A percentile compares a stretch with the other conserved stretches of the same genome.
phyloP scores from a whole-genome alignment of 2,797 vertebrate species.

The Anas bernieri region DNA sequence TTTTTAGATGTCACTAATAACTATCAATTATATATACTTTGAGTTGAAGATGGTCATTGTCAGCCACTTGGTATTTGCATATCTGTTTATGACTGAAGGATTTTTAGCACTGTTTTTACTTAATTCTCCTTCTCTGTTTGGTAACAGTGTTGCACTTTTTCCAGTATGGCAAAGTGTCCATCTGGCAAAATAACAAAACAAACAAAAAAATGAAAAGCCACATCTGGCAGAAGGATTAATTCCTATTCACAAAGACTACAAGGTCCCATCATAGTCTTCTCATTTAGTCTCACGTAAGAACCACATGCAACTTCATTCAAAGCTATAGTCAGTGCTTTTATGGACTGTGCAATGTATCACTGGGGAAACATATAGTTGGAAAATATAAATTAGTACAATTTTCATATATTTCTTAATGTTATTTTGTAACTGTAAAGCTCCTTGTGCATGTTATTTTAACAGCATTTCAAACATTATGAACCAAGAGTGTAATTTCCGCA shows the following conservation, averaged over 20 bases:
- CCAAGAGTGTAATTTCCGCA: not conserved
- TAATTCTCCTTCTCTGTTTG: not conserved
- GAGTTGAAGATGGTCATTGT: not conserved
- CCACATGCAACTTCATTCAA: not conserved
- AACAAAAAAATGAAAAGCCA: not conserved
- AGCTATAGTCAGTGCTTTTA: not conserved
- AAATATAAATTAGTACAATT: not conserved
- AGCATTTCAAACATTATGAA: not conserved
- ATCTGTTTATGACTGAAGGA: not conserved
- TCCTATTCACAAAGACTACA: not conserved
- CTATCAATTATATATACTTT: not conserved
- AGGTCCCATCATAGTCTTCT: not conserved
- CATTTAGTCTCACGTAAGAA: not conserved
- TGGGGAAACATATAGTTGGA: not conserved
- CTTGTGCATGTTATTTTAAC: not conserved
- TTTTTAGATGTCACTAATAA: not conserved
- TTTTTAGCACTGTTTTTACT: not conserved
- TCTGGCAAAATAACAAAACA: not conserved
- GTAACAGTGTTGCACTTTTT: not conserved
- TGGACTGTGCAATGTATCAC: not conserved
- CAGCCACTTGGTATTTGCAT: not conserved
- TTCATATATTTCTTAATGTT: not conserved
- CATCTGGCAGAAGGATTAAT: not conserved
- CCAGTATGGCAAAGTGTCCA: not conserved
- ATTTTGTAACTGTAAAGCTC: not conserved